phyloP scores from a whole-genome alignment of 2,113 vertebrate genomes.

The Equus quagga region DNA sequence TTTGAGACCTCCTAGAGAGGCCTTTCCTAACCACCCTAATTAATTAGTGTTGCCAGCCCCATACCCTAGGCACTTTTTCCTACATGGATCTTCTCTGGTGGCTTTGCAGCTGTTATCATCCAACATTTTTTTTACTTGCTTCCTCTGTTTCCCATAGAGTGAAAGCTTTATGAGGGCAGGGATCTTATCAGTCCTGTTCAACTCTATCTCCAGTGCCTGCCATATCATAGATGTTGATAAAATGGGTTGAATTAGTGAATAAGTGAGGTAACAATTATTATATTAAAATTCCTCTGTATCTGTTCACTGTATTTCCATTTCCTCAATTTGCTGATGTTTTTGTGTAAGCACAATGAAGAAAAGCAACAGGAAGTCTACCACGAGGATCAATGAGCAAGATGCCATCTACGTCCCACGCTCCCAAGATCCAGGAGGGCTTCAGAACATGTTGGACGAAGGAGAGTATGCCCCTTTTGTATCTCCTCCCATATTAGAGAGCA shows the following conservation, averaged over 20 bases:
- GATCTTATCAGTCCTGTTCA: neutral
- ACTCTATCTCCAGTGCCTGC: neutral
- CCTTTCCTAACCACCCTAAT: neutral
- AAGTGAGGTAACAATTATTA: neutral
- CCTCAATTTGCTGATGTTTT: neutral
- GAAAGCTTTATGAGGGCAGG: neutral
- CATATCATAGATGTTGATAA: neutral
- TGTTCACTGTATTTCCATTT: neutral
- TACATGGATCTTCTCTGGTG: neutral
- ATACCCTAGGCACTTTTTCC: neutral
- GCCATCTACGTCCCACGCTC: neutral
- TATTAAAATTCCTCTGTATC: neutral
- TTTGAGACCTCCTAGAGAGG: neutral
- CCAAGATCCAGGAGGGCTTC: slow-evolving; percentile 59
- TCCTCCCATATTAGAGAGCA: slow-evolving; percentile 83
- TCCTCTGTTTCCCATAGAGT: neutral
- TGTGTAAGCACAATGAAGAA: slow-evolving; percentile 75
- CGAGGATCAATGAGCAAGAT: neutral
- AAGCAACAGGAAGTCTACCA: neutral
- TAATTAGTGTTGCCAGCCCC: neutral
- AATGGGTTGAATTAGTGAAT: neutral
- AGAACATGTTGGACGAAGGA: slow-evolving; percentile 74
- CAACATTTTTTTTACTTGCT: neutral
- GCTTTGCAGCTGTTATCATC: neutral
- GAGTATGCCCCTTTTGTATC: slow-evolving; percentile 79